Evolutionary conservation across 2,888 invertebrate genomes (phyloP).

Genomic region (Amphipoea lucens): DNA sequence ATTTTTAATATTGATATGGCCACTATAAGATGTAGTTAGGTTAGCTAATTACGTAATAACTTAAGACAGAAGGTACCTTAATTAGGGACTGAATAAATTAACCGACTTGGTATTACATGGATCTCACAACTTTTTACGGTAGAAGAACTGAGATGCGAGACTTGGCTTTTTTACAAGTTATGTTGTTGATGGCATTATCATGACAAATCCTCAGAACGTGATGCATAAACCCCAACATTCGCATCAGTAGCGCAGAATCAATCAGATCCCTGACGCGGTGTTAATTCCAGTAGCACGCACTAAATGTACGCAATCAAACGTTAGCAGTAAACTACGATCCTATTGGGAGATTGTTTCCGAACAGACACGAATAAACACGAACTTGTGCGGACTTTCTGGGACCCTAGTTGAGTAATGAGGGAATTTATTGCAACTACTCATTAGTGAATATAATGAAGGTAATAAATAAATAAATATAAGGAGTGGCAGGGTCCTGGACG

Average conservation of each 20-base stretch:
- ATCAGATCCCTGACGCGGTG: background rate
- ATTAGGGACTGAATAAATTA: no score
- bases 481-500: no score
- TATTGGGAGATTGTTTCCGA: conserved; percentile 21
- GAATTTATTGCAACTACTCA: background rate
- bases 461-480: no score
- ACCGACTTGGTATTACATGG: no score
- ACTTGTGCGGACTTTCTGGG: background rate
- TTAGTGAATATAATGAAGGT: no score
- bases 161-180: no score
- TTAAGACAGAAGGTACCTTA: no score
- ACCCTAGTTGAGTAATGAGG: background rate
- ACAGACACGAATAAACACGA: conserved; percentile 28
- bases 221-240: background rate
- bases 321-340: conserved; percentile 11
- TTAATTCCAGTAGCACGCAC: conserved; percentile 12
- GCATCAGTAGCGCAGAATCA: background rate
- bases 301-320: conserved; percentile 29
- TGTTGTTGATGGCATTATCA: background rate
- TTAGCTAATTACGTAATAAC: no score
- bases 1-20: no score
- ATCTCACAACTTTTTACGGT: no score
- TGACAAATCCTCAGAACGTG: background rate
- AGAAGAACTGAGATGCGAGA: no score
- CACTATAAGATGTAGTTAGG: no score